Evolutionary conservation across 2,888 invertebrate species (phyloP), one percentile per base, ranked within the genome.

Genomic region (Dromius quadrimaculatus): DNA sequence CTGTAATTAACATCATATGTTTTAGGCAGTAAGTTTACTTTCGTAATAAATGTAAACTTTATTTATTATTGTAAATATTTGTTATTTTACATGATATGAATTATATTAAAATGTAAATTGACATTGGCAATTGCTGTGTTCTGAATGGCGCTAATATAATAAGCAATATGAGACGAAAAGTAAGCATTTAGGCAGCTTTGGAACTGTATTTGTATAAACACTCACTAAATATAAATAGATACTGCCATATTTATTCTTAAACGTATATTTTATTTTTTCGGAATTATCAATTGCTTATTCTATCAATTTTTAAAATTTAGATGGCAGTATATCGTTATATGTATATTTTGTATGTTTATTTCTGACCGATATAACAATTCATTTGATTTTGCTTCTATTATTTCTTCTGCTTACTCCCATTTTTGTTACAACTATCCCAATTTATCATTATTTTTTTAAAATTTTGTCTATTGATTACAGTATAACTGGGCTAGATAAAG

Each of bases 21-120:
- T 47, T 22, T 59, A 59, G 59, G 11, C 34, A 59, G 34, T 36
- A 59, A 59, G 47, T 47, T 22, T 47, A 47, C 47, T 47, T 47
- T 47, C 20, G 11, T 34, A 59, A 59, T 59, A 59, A 59, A 59
- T 59, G 59, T 59, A 59, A 54, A 54, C 50, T 59, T 34, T 20
- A 59, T 57, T 59, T 59, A 59, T 59, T 34, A 36, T 59, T 59
- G 59, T 59, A 59, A 36, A 59, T 59, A 59, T 59, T 59, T 59
- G 59, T 59, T 59, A 59, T 23, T 59, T 59, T 59, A 59, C 59
- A 59, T 59, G 50, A 50, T 50, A 50, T 59, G 36, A 59, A 59
- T 36, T 59, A 59, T 59, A 59, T 36, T 54, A 59, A 59, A 59
- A 19, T 59, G 59, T 59, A 59, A 59, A 59, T 32, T 59, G n/a